Evolutionary conservation across 2,888 invertebrate genomes (phyloP).

Genomic region (Apodemia zela): DNA sequence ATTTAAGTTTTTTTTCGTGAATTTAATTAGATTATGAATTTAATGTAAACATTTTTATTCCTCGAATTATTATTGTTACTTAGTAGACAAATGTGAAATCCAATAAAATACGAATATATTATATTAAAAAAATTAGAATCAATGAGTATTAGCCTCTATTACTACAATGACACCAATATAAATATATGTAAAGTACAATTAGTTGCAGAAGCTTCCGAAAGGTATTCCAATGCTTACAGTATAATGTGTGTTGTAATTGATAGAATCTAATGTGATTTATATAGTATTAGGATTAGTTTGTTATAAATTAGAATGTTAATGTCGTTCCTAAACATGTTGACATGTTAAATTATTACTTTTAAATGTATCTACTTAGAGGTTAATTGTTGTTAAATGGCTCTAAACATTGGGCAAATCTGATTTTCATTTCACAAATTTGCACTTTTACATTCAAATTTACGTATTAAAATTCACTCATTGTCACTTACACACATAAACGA

Average conservation of each 20-base stretch:
- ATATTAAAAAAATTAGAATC: background rate
- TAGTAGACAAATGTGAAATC: background rate
- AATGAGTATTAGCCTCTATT: no score
- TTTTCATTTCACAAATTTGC: background rate
- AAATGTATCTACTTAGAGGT: background rate
- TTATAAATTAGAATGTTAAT: conserved; percentile 4
- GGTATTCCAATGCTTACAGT: conserved; percentile 6
- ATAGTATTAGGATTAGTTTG: background rate
- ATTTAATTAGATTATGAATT: no score
- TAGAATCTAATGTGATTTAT: conserved; percentile 7
- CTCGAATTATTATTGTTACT: background rate
- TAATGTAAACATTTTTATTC: no score
- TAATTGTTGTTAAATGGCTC: background rate
- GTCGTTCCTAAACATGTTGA: conserved; percentile 11
- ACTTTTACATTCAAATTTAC: background rate
- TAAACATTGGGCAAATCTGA: background rate
- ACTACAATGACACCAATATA: background rate
- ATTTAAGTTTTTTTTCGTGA: no score
- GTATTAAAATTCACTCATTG: background rate
- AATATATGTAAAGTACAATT: background rate
- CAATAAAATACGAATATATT: background rate
- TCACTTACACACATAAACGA: no score
- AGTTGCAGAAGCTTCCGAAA: background rate
- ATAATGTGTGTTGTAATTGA: background rate
- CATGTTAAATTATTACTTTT: background rate